A percentile compares a stretch with the other conserved stretches of the same genome.
Evolutionary conservation across 2,113 vertebrate species (phyloP).

Genomic region (Corythornis cristatus): DNA sequence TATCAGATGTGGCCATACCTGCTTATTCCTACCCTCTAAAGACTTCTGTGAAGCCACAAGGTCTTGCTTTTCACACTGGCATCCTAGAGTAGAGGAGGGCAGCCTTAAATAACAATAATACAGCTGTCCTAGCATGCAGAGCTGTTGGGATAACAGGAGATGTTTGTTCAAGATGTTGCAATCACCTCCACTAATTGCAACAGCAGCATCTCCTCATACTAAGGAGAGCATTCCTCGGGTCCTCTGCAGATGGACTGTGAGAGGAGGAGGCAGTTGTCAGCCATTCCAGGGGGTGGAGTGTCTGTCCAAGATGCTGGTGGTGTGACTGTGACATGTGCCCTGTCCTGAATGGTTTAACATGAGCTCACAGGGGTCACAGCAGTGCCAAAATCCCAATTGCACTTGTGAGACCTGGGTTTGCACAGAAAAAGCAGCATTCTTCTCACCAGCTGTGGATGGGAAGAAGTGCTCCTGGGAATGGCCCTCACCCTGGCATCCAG

Average conservation of each 20-base stretch:
- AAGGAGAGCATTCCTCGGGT: neutral
- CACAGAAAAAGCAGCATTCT: neutral
- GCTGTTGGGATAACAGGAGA: neutral
- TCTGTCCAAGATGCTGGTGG: neutral
- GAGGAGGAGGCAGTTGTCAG: neutral
- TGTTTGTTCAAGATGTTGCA: conserved; percentile 21
- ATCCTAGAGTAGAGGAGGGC: neutral
- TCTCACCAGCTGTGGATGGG: neutral
- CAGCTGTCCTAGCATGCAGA: neutral
- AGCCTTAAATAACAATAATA: neutral
- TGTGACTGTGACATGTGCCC: neutral
- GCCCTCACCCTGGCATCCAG: neutral
- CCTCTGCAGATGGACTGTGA: neutral
- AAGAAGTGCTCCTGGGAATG: neutral
- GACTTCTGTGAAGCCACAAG: neutral
- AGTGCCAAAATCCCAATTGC: neutral
- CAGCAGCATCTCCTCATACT: neutral
- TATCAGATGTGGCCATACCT: neutral
- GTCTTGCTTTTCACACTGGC: neutral
- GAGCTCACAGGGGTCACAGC: neutral
- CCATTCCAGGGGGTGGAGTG: neutral
- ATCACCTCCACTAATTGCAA: neutral
- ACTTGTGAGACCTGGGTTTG: neutral
- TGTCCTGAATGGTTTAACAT: neutral
- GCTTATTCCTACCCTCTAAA: neutral